phyloP scores from a whole-genome alignment of 2,888 invertebrate species.

The Drepanosiphum platanoidis region DNA sequence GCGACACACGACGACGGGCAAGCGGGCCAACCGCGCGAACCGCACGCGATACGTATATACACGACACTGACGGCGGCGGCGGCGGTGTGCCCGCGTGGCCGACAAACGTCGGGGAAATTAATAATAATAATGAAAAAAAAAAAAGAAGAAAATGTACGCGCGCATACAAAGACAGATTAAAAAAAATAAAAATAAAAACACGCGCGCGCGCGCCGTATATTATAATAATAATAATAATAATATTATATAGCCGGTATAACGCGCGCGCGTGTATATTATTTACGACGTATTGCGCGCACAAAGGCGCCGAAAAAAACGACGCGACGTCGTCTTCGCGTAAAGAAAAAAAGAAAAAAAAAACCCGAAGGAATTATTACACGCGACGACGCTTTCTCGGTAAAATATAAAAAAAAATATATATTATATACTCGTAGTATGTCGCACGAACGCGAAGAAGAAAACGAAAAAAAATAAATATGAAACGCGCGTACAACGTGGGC shows the following conservation, averaged over 20 bases:
- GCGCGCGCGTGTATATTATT: constrained; percentile 13
- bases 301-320: constrained; percentile 52
- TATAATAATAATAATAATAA: background rate
- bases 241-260: background rate
- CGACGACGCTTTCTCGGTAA: background rate
- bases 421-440: background rate
- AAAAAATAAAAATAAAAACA: background rate
- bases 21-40: constrained; percentile 52
- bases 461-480: no score
- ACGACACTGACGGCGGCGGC: no score
- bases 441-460: background rate
- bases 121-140: constrained; percentile 26
- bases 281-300: constrained; percentile 45
- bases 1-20: constrained; percentile 45
- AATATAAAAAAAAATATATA: background rate
- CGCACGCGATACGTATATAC: constrained; percentile 45
- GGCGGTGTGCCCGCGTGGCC: background rate
- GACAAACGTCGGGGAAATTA: constrained; percentile 45
- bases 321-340: background rate
- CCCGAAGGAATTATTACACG: background rate
- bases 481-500: background rate
- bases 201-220: background rate
- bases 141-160: background rate
- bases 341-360: background rate
- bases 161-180: background rate